Conservation (phyloP, 2,888 invertebrate genomes). For the Mycalesis mineus region DNA sequence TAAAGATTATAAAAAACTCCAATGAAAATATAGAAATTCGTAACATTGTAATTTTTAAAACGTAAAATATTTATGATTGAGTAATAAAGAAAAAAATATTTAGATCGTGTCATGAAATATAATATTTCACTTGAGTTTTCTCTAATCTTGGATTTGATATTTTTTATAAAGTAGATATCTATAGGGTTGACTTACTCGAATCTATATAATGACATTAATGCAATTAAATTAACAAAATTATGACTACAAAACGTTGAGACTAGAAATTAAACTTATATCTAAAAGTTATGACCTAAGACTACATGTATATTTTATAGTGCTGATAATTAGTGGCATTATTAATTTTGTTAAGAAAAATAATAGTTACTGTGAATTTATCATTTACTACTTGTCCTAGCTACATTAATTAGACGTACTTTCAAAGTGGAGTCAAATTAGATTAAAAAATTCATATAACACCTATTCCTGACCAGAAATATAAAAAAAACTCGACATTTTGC, state of each 20-base stretch:
- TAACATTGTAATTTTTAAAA: neutral
- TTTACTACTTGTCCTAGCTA: slow-evolving; percentile 15
- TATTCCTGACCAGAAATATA: too few relatives aligned
- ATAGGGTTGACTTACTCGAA: slow-evolving; percentile 1
- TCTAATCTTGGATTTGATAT: neutral
- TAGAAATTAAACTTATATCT: slow-evolving; percentile 65
- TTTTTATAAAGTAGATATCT: slow-evolving; percentile 8
- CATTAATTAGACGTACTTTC: neutral
- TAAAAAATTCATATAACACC: too few relatives aligned
- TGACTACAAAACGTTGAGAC: slow-evolving; percentile 68
- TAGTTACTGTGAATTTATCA: slow-evolving; percentile 4
- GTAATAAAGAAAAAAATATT: neutral
- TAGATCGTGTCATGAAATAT: neutral
- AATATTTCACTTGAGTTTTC: slow-evolving; percentile 6
- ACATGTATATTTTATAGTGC: slow-evolving; percentile 36
- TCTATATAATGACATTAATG: slow-evolving; percentile 20
- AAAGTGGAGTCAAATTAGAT: neutral
- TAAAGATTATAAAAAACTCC: slow-evolving; percentile 4
- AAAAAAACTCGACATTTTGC: too few relatives aligned
- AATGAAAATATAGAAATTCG: neutral
- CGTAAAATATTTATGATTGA: neutral
- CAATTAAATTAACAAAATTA: slow-evolving; percentile 53
- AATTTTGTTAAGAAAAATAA: slow-evolving; percentile 27
- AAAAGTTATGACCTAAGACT: slow-evolving; percentile 38
- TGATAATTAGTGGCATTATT: slow-evolving; percentile 41